Evolutionary conservation across 2,797 vertebrate species (phyloP), one percentile per base, ranked within the genome.

Genomic region (Phrynocephalus forsythii): DNA sequence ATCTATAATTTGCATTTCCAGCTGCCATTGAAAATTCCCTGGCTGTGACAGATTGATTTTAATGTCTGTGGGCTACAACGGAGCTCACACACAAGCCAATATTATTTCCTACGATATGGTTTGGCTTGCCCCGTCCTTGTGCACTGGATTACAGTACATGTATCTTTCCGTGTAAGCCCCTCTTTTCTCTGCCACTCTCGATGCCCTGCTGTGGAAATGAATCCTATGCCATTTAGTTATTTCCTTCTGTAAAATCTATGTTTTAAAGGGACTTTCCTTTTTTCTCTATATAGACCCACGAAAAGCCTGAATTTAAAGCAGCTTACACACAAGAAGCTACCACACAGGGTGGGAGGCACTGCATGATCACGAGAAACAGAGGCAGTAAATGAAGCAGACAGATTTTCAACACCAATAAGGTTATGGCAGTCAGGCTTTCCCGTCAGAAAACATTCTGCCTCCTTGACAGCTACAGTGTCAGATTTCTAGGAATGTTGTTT

Each of bases 401-500:
- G 78, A 89, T 44, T 71, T 68, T 82, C 67, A 86, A 28, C 22
- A 71, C 48, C 66, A 33, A 5, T 38, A 28, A 69, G 30, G 60
- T 50, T 7, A 85, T 44, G 5, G 33, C 38, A 22, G 16, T 67
- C 72, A 77, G 60, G 7, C 56, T 28, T 76, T 85, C 60, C 16
- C 33, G 44, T 67, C 20, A 33, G 79, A 76, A 84, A 79, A 82
- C 83, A 60, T 30, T 79, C 16, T 86, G n/a, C 83, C 84, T 80
- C 77, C 50, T 90, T n/a, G 5, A 6, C 28, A 86, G 69, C 24
- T 56, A 22, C 79, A 81, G 38, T 9, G 52, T 77, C 72, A 86
- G 86, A 79, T 71, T 79, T 79, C 48, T 33, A 71, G 67, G 68
- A 72, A 81, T 80, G 78, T 63, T 80, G 11, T 72, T 28, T 72